phyloP scores from a whole-genome alignment of 2,888 invertebrate species.

The Caenorhabditis wallacei region DNA sequence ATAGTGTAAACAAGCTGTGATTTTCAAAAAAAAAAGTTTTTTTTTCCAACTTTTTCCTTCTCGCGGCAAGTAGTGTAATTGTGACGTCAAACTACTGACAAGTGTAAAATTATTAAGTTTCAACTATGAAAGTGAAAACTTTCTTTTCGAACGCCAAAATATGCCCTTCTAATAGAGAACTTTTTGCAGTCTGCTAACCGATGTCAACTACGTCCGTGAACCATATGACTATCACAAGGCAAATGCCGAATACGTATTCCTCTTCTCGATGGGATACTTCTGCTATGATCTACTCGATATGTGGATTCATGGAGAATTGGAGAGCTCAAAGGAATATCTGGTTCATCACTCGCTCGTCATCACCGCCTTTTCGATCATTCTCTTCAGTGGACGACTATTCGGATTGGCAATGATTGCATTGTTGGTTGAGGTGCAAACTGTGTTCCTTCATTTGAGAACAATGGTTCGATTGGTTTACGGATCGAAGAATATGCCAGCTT shows the following conservation, averaged over 20 bases:
- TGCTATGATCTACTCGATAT: slow-evolving; percentile 75
- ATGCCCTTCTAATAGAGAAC: no score
- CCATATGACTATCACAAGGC: slow-evolving; percentile 73
- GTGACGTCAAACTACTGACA: background rate
- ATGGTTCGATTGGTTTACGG: slow-evolving; percentile 71
- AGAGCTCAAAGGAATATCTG: slow-evolving; percentile 74
- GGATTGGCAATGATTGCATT: slow-evolving; percentile 76
- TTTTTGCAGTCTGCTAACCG: slow-evolving; percentile 67
- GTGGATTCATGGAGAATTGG: slow-evolving; percentile 73
- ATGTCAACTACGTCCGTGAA: slow-evolving; percentile 72
- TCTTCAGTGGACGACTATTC: slow-evolving; percentile 69
- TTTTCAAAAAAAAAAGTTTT: background rate
- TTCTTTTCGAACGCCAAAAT: background rate
- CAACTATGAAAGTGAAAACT: background rate
- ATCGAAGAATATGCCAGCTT: slow-evolving; percentile 57
- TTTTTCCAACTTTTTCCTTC: no score
- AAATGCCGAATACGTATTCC: slow-evolving; percentile 74
- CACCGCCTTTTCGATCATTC: slow-evolving; percentile 72
- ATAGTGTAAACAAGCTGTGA: slow-evolving; percentile 2
- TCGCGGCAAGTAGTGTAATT: background rate
- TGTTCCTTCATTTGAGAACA: slow-evolving; percentile 73
- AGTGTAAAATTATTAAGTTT: background rate
- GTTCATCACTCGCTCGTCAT: slow-evolving; percentile 76
- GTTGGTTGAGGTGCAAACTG: slow-evolving; percentile 76
- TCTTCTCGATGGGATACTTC: slow-evolving; percentile 77